Evolutionary conservation across 2,888 invertebrate genomes (phyloP), one percentile per base, ranked within the genome.

Genomic region (Melanophora roralis): DNA sequence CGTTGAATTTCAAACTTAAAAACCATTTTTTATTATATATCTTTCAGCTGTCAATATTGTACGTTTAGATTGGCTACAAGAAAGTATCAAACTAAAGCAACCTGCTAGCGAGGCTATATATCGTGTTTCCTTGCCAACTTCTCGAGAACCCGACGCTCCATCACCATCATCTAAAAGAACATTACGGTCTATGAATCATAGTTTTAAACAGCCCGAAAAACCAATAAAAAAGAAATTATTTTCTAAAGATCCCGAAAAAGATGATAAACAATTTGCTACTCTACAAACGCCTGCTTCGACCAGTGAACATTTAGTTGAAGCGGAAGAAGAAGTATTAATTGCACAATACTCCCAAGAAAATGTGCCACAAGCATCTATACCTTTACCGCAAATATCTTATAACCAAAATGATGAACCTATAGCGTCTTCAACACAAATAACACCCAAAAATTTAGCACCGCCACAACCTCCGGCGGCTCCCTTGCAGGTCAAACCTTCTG

Each of bases 1-100:
- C n/a, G n/a, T n/a, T n/a, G n/a, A n/a, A n/a, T n/a, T n/a, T n/a
- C n/a, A n/a, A n/a, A n/a, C n/a, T n/a, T n/a, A n/a, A n/a, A n/a
- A n/a, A n/a, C n/a, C n/a, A n/a, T n/a, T n/a, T n/a, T n/a, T n/a
- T n/a, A n/a, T n/a, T n/a, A n/a, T n/a, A n/a, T n/a, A n/a, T n/a
- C n/a, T n/a, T 55, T 65, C 74, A 55, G 85, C 82, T 2, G 85
- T 85, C 2, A 86, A 88, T 64, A 90, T 95, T 45, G 93, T 97
- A 3, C 92, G 91, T 16, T 87, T 94, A 27, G 91, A 93, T 19
- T 98, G 97, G 97, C 88, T 97, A 40, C 87, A 94, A 12, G 93
- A 93, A 78, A 95, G 96, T 84, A 93, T 95, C 12, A 92, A 92
- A 82, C 90, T 90, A 3, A 91, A 92, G 53, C 90, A 90, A 34